Conservation (phyloP, 1,140 invertebrate genomes). For the Tyrophagus putrescentiae region DNA sequence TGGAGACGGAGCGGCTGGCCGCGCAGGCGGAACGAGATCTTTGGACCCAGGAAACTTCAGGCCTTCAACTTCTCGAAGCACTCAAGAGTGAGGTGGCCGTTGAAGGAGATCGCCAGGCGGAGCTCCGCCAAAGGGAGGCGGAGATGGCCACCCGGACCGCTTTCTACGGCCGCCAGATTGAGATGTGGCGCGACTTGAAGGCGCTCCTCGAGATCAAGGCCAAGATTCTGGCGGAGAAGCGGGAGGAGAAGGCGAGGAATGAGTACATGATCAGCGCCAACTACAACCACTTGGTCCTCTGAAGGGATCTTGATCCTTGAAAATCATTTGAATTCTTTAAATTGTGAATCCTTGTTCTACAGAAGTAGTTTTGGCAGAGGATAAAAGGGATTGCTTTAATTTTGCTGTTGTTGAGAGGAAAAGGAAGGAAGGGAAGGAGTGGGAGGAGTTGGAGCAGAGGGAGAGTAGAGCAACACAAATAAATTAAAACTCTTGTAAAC, state of each 20-base stretch:
- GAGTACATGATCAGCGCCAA: too few species aligned
- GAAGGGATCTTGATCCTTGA: too few species aligned
- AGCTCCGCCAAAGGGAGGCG: slow-evolving; percentile 45
- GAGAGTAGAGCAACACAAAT: neutral
- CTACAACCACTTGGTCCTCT: too few species aligned
- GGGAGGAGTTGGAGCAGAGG: too few species aligned
- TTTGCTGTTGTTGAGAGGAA: too few species aligned
- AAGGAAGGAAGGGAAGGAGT: too few species aligned
- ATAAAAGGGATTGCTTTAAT: too few species aligned
- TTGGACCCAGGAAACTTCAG: neutral
- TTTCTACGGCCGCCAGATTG: slow-evolving; percentile 43
- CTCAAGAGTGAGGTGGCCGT: neutral
- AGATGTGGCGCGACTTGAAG: slow-evolving; percentile 49
- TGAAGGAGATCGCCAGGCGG: neutral
- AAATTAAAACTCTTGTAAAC: neutral
- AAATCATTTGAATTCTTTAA: too few species aligned
- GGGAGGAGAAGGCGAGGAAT: too few species aligned
- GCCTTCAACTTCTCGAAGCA: neutral
- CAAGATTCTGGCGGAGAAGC: slow-evolving; percentile 27
- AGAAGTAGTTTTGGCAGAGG: too few species aligned
- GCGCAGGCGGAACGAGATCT: neutral
- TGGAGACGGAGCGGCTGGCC: slow-evolving; percentile 1
- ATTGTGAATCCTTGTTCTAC: too few species aligned
- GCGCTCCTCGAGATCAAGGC: slow-evolving; percentile 36
- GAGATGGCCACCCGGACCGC: slow-evolving; percentile 41